Base-by-base conservation (phyloP, 2,888 invertebrate genomes). In the Anthoptus insignis region DNA sequence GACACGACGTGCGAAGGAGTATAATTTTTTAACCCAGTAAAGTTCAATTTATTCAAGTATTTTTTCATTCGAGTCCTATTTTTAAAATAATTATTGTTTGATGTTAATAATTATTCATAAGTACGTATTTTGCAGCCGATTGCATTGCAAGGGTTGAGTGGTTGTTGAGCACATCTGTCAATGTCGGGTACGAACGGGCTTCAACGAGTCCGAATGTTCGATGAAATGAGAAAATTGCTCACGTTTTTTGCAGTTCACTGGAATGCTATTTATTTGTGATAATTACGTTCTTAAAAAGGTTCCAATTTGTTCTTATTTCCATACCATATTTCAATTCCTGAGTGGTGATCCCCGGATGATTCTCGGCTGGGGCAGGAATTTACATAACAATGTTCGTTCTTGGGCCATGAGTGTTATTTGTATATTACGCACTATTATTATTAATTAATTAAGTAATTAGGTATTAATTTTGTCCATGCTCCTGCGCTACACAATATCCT, bases 141-240 rank as follows among this genome's bases (percentile, higher is more conserved):
- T 37, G 57, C 58, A 66, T 65, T 34, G 29, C 27, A 27, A 37
- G 66, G 59, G 63, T 58, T 60, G 63, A 65, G 59, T 65, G n/a
- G n/a, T n/a, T n/a, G n/a, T n/a, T n/a, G 64, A 65, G 58, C 39
- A 67, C 66, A 71, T 70, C 71, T 64, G 69, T 73, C 71, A 73
- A 67, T 67, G 73, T 71, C 73, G 67, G 27, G n/a, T n/a, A 50
- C 42, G 27, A 27, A 32, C 37, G 27, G 45, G 45, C 65, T 52
- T 65, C 59, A 60, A 59, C 64, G 58, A 60, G 52, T 67, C 65
- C 59, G 69, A 63, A 63, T 67, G 57, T 64, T 58, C 56, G 54
- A 64, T 66, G 63, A 56, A 63, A 63, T 59, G 63, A 49, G 59
- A 59, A 65, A 54, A 59, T 56, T 49, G 52, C 34, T 21, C 32